Conservation (phyloP, 2,888 invertebrate species). For the Phrixothrix hirtus region DNA sequence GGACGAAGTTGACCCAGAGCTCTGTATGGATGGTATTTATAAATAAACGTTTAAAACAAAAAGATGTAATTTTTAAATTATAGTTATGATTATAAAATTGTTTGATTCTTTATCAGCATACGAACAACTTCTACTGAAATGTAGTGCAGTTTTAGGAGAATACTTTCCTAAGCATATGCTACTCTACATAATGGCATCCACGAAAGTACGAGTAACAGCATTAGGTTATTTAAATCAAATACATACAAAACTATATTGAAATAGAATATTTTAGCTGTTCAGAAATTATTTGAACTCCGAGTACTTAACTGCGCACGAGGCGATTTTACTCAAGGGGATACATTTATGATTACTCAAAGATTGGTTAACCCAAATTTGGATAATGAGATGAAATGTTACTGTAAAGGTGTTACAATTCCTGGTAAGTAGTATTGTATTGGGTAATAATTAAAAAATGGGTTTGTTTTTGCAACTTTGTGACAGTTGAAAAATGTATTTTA, state of each 20-base stretch:
- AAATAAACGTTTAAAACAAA: not conserved
- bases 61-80: constrained; percentile 20
- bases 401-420: constrained; percentile 51
- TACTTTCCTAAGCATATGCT: constrained; percentile 66
- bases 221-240: constrained; percentile 51
- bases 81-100: constrained; percentile 65
- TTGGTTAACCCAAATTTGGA: constrained; percentile 46
- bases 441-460: too few species aligned
- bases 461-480: too few species aligned
- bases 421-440: constrained; percentile 46
- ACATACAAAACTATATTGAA: not conserved
- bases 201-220: constrained; percentile 58
- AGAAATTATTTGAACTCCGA: constrained; percentile 63
- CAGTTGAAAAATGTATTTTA: too few species aligned
- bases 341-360: constrained; percentile 45
- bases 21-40: constrained; percentile 64
- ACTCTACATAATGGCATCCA: constrained; percentile 59
- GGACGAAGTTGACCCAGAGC: constrained; percentile 60
- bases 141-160: constrained; percentile 66
- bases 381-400: constrained; percentile 52
- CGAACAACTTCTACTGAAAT: constrained; percentile 68
- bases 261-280: constrained; percentile 59
- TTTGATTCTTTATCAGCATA: constrained; percentile 67
- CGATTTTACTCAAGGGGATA: constrained; percentile 59
- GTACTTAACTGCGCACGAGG: constrained; percentile 66